These are phyloP conservation scores for Platygyra sinensis DNA, from an alignment of 64 coral and sea anemone genomes.

Conservation along the genomic window DNA sequence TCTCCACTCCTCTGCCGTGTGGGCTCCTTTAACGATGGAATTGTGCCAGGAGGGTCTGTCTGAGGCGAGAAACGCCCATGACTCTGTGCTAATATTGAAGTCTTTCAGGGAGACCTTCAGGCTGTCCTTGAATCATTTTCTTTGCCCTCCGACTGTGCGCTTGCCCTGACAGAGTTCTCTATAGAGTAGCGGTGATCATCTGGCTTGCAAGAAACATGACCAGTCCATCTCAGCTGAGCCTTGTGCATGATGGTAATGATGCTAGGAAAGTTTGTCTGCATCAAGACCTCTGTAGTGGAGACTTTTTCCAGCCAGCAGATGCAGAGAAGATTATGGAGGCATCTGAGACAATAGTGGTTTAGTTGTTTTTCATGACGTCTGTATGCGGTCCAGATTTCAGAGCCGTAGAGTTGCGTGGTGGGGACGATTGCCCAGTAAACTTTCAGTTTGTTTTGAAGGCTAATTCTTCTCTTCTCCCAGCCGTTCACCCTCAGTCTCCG, in stretches of 20 bases:
- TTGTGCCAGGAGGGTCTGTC: conserved; percentile 4
- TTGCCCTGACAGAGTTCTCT: too few relatives aligned
- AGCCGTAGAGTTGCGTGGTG: conserved; percentile 35
- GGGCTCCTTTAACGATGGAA: not conserved
- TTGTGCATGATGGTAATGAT: too few relatives aligned
- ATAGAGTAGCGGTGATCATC: not conserved
- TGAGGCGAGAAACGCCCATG: too few relatives aligned
- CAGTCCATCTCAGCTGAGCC: not conserved
- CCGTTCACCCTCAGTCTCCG: not conserved
- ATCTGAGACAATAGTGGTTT: too few relatives aligned
- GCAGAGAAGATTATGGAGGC: too few relatives aligned
- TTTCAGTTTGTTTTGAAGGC: conserved; percentile 47
- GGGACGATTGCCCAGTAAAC: conserved; percentile 51
- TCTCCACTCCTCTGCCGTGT: not conserved
- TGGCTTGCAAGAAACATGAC: conserved; percentile 16
- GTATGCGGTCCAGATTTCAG: not conserved
- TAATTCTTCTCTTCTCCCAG: too few relatives aligned
- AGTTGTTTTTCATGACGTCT: too few relatives aligned
- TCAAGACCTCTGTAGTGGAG: too few relatives aligned
- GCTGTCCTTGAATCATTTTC: conserved; percentile 29
- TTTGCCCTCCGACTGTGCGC: not conserved
- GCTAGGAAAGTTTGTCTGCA: too few relatives aligned
- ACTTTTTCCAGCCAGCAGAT: too few relatives aligned
- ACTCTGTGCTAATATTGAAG: not conserved
- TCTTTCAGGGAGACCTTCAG: conserved; percentile 10